Base-by-base conservation (phyloP, 2,113 vertebrate genomes). In the Hippocampus barbouri region DNA sequence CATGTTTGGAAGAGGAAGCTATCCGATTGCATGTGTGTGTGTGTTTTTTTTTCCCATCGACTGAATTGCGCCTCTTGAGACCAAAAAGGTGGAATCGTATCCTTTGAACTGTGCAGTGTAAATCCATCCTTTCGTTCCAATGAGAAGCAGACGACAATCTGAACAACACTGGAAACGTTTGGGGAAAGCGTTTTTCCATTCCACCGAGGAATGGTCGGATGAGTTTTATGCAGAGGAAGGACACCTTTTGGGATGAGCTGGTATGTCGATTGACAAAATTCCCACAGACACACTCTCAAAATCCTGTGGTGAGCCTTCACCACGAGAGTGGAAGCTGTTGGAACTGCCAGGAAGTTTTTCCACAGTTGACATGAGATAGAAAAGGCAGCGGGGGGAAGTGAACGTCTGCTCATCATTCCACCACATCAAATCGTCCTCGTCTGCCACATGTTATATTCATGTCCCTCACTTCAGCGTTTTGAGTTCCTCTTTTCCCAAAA, bases 401-500 rank as follows among this genome's bases (percentile, higher is more conserved):
- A 1, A 61, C 30, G 70, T 49, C 54, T 54, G 21, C 66, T 60
- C 63, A 10, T 23, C 9, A 20, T 25, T 65, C 23, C 27, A 75
- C 12, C 56, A 57, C 67, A 64, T 83, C 66, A 41, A 51, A 34
- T 81, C 62, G 72, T 25, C 34, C 43, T 57, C 2, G 65, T 61
- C 10, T 63, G 11, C 20, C 4, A 61, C 2, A 0, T 53, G 47
- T 66, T 72, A 67, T 38, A 45, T 61, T 5, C 11, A 1, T 14
- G 38, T 70, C 10, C 15, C 64, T 69, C 62, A 2, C 34, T 61
- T 8, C 15, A 38, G 30, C 38, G 38, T 53, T 21, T 20, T 71
- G 43, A 59, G 63, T 54, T 70, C 62, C 51, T 56, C 41, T 59
- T 25, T 6, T 2, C n/a, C 54, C 14, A 15, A 45, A 66, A 60